Percentiles rank a stretch among this genome's conserved stretches.
These are phyloP conservation scores for Parnassius mnemosyne DNA, from an alignment of 2,888 invertebrate species.

Conservation along the genomic window DNA sequence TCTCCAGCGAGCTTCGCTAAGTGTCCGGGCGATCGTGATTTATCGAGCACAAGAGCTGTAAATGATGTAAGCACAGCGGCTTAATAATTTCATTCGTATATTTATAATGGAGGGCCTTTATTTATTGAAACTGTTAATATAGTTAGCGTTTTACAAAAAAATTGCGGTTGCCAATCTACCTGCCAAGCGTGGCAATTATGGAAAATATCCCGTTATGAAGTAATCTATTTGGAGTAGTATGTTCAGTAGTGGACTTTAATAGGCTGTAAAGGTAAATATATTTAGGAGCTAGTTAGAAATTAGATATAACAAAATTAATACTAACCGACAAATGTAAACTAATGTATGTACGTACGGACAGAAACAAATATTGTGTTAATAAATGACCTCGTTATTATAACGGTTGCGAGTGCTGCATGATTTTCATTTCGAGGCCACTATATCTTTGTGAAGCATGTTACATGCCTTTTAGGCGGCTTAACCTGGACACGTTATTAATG, in stretches of 20 bases:
- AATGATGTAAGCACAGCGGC: conserved; percentile 19
- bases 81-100: conserved; percentile 27
- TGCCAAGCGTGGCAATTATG: too few relatives aligned
- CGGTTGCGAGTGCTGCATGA: conserved; percentile 73
- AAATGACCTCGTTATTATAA: conserved; percentile 78
- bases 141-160: conserved; percentile 15
- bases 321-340: conserved; percentile 40
- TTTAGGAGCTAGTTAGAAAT: conserved; percentile 33
- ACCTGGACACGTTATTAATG: conserved; percentile 50
- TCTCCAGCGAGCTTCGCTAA: conserved; percentile 29
- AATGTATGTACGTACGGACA: conserved; percentile 50
- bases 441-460: conserved; percentile 67
- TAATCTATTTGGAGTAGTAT: too few relatives aligned
- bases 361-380: conserved; percentile 74
- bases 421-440: conserved; percentile 74
- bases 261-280: conserved; percentile 34
- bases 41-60: conserved; percentile 26
- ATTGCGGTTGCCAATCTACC: too few relatives aligned
- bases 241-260: conserved; percentile 20
- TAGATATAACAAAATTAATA: conserved; percentile 25
- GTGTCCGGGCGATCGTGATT: conserved; percentile 26
- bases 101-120: conserved; percentile 30
- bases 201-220: too few relatives aligned
- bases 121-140: conserved; percentile 33
- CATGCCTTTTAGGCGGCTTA: conserved; percentile 50